These are phyloP conservation scores for Crenuchus spilurus DNA, from an alignment of 2,797 vertebrate species.

Conservation along the genomic window DNA sequence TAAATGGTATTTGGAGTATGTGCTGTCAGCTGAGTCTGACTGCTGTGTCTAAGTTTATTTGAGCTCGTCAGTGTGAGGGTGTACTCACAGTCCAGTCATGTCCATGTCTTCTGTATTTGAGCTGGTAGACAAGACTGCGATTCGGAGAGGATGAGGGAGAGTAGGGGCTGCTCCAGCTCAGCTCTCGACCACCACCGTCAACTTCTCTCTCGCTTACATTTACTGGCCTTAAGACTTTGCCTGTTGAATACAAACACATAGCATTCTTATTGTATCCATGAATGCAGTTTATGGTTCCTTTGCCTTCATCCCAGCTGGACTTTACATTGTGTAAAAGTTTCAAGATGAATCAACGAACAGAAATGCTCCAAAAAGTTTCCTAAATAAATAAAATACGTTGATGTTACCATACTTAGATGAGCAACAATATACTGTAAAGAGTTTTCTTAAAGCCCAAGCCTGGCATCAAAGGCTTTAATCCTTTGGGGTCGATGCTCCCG, in stretches of 20 bases:
- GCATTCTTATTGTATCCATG: not conserved
- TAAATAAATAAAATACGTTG: too few relatives aligned
- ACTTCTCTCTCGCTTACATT: slow-evolving; percentile 48
- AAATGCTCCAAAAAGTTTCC: too few relatives aligned
- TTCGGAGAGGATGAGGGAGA: slow-evolving; percentile 57
- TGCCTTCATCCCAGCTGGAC: too few relatives aligned
- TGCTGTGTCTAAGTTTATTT: not conserved
- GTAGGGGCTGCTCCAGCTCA: slow-evolving; percentile 74
- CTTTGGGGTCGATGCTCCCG: too few relatives aligned
- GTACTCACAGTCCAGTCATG: slow-evolving; percentile 73
- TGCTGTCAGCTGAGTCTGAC: not conserved
- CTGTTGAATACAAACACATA: slow-evolving; percentile 57
- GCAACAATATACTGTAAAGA: too few relatives aligned
- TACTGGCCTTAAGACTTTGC: slow-evolving; percentile 63
- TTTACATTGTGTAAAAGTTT: too few relatives aligned
- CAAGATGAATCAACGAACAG: too few relatives aligned
- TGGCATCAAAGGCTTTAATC: too few relatives aligned
- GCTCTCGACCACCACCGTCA: slow-evolving; percentile 35
- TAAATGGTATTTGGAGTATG: too few relatives aligned
- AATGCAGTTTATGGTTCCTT: too few relatives aligned
- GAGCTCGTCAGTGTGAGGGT: not conserved
- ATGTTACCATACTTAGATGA: too few relatives aligned
- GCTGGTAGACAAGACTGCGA: slow-evolving; percentile 66
- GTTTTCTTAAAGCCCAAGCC: too few relatives aligned
- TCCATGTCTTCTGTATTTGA: slow-evolving; percentile 66